Evolutionary conservation across 2,797 vertebrate genomes (phyloP).

Genomic region (Anguilla pacifica): DNA sequence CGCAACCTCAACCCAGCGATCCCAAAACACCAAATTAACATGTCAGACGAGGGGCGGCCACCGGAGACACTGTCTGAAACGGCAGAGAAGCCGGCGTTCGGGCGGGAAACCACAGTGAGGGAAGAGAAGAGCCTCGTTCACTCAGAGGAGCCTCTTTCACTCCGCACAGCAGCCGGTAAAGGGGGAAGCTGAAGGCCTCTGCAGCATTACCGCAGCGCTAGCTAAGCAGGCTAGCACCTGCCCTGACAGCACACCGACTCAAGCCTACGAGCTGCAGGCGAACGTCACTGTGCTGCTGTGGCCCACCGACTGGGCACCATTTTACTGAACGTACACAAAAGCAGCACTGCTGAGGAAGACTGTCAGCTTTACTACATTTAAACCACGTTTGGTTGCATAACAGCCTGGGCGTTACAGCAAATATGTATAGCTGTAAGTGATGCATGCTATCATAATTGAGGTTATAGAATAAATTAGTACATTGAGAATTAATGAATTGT

Average conservation of each 20-base stretch:
- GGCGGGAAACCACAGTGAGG: not conserved
- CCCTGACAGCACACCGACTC: not conserved
- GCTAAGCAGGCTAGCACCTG: not conserved
- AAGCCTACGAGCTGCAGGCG: not conserved
- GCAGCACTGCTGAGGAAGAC: not conserved
- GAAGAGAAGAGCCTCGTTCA: not conserved
- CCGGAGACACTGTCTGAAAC: not conserved
- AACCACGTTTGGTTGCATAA: not conserved
- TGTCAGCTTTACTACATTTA: not conserved
- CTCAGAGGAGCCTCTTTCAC: not conserved
- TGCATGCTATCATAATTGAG: not conserved
- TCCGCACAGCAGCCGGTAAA: not conserved
- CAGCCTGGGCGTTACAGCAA: not conserved
- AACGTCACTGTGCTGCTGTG: not conserved
- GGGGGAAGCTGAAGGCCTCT: not conserved
- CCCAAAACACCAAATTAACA: constrained; percentile 9
- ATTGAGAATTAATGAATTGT: not conserved
- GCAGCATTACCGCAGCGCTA: not conserved
- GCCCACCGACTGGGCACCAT: not conserved
- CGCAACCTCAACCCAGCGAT: not conserved
- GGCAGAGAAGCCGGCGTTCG: not conserved
- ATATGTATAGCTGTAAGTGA: not conserved
- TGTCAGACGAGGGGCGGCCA: not conserved
- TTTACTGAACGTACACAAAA: not conserved
- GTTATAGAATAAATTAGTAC: not conserved